Evolutionary conservation across 2,888 invertebrate species (phyloP).

Genomic region (Cyaniris semiargus): DNA sequence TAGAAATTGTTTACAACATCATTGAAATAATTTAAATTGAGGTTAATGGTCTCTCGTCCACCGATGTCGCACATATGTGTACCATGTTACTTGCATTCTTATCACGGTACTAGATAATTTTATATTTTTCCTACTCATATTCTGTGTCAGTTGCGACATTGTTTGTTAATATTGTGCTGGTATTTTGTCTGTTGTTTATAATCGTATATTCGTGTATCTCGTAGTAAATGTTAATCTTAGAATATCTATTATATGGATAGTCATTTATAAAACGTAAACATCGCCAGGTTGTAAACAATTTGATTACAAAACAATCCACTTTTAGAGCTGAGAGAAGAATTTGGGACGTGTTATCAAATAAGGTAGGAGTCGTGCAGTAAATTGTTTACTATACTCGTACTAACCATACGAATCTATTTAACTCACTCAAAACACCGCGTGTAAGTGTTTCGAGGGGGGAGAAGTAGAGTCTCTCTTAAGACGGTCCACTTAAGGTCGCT

Average conservation of each 20-base stretch:
- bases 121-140: slow-evolving; percentile 6
- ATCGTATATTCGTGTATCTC: neutral
- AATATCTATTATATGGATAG: slow-evolving; percentile 1
- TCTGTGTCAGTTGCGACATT: neutral
- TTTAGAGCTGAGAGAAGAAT: slow-evolving; percentile 46
- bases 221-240: neutral
- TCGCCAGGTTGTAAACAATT: slow-evolving; percentile 13
- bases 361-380: slow-evolving; percentile 64
- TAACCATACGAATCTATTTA: slow-evolving; percentile 64
- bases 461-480: slow-evolving; percentile 49
- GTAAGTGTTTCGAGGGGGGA: slow-evolving; percentile 50
- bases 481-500: slow-evolving; percentile 49
- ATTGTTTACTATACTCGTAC: slow-evolving; percentile 68
- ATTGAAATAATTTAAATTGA: slow-evolving; percentile 75
- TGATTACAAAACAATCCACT: slow-evolving; percentile 17
- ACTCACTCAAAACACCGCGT: slow-evolving; percentile 60
- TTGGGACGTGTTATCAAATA: slow-evolving; percentile 60
- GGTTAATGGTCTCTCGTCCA: slow-evolving; percentile 75
- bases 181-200: slow-evolving; percentile 1
- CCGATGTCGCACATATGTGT: slow-evolving; percentile 76
- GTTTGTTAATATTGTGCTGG: neutral
- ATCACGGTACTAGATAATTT: slow-evolving; percentile 16
- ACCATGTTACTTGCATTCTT: slow-evolving; percentile 56
- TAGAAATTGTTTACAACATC: slow-evolving; percentile 69
- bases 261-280: slow-evolving; percentile 16